Base-by-base conservation (phyloP, 2,888 invertebrate species). In the Doris montereyensis region DNA sequence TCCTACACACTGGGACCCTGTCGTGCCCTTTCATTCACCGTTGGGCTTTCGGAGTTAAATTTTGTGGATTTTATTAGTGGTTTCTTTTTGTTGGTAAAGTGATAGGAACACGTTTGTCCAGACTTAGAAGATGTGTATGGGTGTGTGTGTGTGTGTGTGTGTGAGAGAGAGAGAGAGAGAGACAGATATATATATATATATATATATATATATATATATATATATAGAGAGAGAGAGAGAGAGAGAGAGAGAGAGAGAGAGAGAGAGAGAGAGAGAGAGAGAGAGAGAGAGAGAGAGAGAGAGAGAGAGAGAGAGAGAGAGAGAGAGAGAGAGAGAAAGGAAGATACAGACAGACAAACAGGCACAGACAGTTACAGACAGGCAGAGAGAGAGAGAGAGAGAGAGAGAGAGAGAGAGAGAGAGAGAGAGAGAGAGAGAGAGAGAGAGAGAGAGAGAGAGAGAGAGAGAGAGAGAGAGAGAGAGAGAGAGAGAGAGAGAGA, bases 351-450 rank as follows among this genome's bases (percentile, higher is more conserved):
- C 10, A 75, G 17, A 57, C 10, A 30, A 5, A 60, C 26, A 24
- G 21, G 58, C 30, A 73, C 2, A 21, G 5, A 24, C 10, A 57
- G 3, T 26, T 2, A 58, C 32, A 60, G 13, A 75, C 5, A 58
- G 17, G 28, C 21, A 35, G 70, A 76, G 58, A 74, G 74, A 58
- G 58, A 74, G 58, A 74, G 26, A 74, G 58, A 74, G 58, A 57
- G 74, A 74, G 58, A 74, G 74, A 74, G 58, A 58, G 74, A 74
- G 58, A 74, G 74, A 74, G 58, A 74, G 74, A 74, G 58, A 74
- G 74, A 74, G 28, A 74, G 70, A 70, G 34, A 70, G 70, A 70
- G 34, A 70, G 70, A 70, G 34, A 70, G 70, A 34, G 4, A 70
- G 70, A 70, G 32, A 70, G 34, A 70, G 32, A 70, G 70, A 70